A percentile compares a stretch with the other conserved stretches of the same genome.
Conservation (phyloP, 2,888 invertebrate species). For the Patella ulyssiponensis region DNA sequence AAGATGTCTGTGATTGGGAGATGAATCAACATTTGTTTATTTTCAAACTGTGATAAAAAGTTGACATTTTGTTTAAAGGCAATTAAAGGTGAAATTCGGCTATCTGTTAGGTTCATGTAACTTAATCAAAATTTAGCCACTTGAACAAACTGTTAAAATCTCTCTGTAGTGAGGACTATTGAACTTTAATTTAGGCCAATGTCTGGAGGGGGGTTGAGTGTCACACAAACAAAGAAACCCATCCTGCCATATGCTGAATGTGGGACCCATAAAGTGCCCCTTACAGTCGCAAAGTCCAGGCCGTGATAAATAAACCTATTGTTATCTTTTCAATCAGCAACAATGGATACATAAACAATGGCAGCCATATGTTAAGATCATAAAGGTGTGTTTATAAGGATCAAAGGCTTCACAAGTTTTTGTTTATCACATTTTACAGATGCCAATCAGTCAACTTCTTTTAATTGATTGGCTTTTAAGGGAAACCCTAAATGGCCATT, state of each 20-base stretch:
- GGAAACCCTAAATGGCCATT: no score
- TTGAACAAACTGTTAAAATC: slow-evolving; percentile 8
- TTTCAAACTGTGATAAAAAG: no score
- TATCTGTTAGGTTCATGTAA: no score
- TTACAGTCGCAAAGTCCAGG: neutral
- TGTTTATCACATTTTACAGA: no score
- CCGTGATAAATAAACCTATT: neutral
- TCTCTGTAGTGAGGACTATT: neutral
- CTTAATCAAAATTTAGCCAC: neutral
- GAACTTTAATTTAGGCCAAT: neutral
- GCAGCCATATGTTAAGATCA: neutral
- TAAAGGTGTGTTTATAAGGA: neutral
- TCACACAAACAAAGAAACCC: neutral
- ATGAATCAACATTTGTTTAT: no score
- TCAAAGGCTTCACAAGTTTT: no score
- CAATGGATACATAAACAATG: neutral
- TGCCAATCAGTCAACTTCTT: no score
- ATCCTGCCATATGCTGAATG: slow-evolving; percentile 3
- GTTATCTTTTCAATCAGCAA: neutral
- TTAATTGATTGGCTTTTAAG: no score
- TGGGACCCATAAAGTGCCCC: neutral
- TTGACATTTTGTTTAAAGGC: no score
- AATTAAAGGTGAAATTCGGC: no score
- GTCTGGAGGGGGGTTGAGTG: neutral
- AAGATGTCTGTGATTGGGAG: no score